Evolutionary conservation across 1,140 invertebrate species (phyloP), one percentile per base, ranked within the genome.

Genomic region (Aphelenchoides avenae): DNA sequence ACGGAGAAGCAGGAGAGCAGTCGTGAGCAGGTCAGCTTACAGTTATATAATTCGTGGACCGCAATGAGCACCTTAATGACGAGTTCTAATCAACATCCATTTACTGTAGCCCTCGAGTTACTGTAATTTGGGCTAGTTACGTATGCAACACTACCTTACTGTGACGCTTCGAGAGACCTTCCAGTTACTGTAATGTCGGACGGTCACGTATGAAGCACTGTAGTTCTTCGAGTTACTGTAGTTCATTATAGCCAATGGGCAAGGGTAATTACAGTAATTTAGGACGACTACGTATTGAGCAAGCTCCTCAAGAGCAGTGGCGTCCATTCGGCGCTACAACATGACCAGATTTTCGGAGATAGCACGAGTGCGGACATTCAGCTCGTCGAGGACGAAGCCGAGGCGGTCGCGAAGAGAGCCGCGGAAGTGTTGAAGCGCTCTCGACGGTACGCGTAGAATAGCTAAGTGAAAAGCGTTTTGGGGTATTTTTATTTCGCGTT

Each of bases 251-350:
- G 15, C 20, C 57, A 6, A 18, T 53, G 6, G 7, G 39, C 9
- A 34, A 18, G 5, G 11, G 9, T 9, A 7, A 7, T 43, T 43
- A 11, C 15, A 43, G 41, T 15, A 2, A 9, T 60, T 57, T 31
- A 70, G 67, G 73, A 73, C 43, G 71, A 76, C 27, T 76, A 71
- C 49, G 71, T 73, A 13, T 40, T 73, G 26, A 50, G 52, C 2
- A 43, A 61, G n/a, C 42, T 73, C 15, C 46, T 73, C 7, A 46
- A 67, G 29, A 55, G 49, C n/a, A 44, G 42, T 27, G 60, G 66
- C 3, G 71, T 73, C 6, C 66, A 71, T 30, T 61, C 64, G 22
- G 74, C 68, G 5, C 48, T 73, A 20, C 47, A 52, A 9, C 71
- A 73, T 51, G 73, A 73, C 41, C 39, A 76, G n/a, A 66, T 73